A percentile compares a stretch with the other conserved stretches of the same genome.
phyloP scores from a whole-genome alignment of 2,113 vertebrate genomes.

The rabbit (Oryctolagus cuniculus) region mOryCun1.1 NC_091453.1:129299001-129299500 shows the following conservation, averaged over 20 bases:
- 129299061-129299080: background rate
- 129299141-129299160: background rate
- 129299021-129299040: background rate
- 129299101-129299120: background rate
- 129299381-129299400: too few relatives aligned
- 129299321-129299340: too few relatives aligned
- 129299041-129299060: background rate
- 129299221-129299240: background rate
- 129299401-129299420: too few relatives aligned
- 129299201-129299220: background rate
- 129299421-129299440: too few relatives aligned
- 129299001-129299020: background rate
- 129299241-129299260: background rate
- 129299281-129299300: too few relatives aligned
- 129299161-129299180: background rate
- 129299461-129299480: too few relatives aligned
- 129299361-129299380: too few relatives aligned
- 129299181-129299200: background rate
- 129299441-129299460: too few relatives aligned
- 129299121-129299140: background rate
- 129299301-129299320: too few relatives aligned
- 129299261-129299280: background rate
- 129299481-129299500: too few relatives aligned
- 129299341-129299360: too few relatives aligned
- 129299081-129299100: background rate